Base-by-base conservation (phyloP, 2,888 invertebrate species). In the Cistogaster globosa region DNA sequence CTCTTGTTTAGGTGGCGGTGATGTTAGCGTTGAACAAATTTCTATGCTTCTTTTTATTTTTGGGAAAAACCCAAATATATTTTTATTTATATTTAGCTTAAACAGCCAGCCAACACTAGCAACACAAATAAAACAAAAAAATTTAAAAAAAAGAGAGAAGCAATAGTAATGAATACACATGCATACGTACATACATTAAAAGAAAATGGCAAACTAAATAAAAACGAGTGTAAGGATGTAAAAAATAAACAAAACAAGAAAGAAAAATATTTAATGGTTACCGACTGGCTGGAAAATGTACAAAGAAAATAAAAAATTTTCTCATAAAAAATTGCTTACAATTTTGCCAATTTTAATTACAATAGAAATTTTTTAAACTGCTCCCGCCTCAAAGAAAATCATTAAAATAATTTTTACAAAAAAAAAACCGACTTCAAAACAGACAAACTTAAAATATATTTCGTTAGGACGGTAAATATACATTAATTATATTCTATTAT, bases 31-130 rank as follows among this genome's bases (percentile, higher is more conserved):
- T 71, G 60, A 81, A 69, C 65, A 79, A 72, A 81, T 72, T 77
- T 82, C 68, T 76, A 81, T 76, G 60, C 48, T 81, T 74, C 51
- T 63, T 72, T 20, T 12, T 12, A 58, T 58, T 72, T 86, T 87
- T 82, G 84, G 87, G 86, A 86, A 88, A 88, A 88, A 87, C 87
- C 88, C 86, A 87, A 88, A 87, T 86, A 86, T 71, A 82, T 87
- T 26, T 26, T 26, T 26, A 26, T 26, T 86, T 88, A 86, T 87
- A 86, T 88, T 86, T 87, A 87, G 82, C 72, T 55, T 51, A 81
- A 76, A 48, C 78, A 74, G 60, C 63, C 84, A 72, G 72, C 60
- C 84, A 72, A 69, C 84, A 74, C 69, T 65, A 76, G 26, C 76
- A 82, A 63, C 42, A 81, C 53, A 67, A 77, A 3, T 18, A 48